A percentile compares a stretch with the other conserved stretches of the same genome.
Evolutionary conservation across 2,797 vertebrate genomes (phyloP).

Genomic region (Numenius phaeopus): DNA sequence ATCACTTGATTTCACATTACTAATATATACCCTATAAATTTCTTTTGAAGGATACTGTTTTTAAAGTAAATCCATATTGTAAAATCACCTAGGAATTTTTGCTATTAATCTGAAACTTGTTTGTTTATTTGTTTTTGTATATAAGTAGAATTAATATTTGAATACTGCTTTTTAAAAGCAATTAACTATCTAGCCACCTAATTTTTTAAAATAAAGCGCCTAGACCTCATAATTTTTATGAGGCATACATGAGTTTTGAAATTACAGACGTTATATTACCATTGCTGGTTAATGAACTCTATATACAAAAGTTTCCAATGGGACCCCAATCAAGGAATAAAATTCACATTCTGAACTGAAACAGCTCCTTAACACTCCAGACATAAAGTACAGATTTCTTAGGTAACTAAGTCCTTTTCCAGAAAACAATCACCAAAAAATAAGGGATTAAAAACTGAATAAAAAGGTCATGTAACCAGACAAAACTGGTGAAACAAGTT

Average conservation of each 20-base stretch:
- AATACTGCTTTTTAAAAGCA: background rate
- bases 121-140: background rate
- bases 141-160: background rate
- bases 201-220: background rate
- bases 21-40: background rate
- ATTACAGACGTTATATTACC: fast-evolving
- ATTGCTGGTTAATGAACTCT: background rate
- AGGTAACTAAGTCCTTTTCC: background rate
- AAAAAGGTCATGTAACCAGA: background rate
- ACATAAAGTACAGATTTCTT: background rate
- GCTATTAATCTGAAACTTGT: fast-evolving
- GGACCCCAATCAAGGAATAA: background rate
- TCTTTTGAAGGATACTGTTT: background rate
- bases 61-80: background rate
- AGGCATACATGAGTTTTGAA: background rate
- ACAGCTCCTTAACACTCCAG: fast-evolving
- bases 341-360: background rate
- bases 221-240: background rate
- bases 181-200: background rate
- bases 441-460: background rate
- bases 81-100: background rate
- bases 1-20: background rate
- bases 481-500: background rate
- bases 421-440: background rate
- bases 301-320: background rate